Evolutionary conservation across 2,888 invertebrate species (phyloP), one percentile per base, ranked within the genome.

Genomic region (Diaperis boleti): DNA sequence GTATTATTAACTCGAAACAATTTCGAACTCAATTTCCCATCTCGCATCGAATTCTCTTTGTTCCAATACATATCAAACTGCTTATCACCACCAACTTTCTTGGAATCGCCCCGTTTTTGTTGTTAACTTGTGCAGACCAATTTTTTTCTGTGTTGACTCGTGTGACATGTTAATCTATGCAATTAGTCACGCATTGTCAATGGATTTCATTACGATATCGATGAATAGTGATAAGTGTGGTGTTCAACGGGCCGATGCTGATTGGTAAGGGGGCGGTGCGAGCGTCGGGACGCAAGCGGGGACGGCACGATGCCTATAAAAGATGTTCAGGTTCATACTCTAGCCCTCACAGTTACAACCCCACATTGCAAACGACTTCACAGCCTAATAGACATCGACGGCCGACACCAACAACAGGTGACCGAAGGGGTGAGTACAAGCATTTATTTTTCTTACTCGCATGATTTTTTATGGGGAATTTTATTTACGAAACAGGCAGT

Each of bases 271-370:
- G 66, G 72, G 70, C 70, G 72, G 67, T 54, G 31, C 67, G 41
- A 33, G 67, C 69, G 68, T 61, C 68, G 69, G 54, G 70, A 63
- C 67, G 72, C 69, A 62, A 56, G 59, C 59, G 62, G 65, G 61
- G 59, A 41, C 35, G 65, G 17, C 50, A 55, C 62, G 62, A 50
- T 55, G 56, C 59, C 66, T 72, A 72, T 72, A 72, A 72, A 72
- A 71, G 72, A 69, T 65, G 63, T 69, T 68, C 68, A 44, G 60
- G 65, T 62, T 67, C 66, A 62, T 64, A 56, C 60, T 31, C 68
- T 64, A 39, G 66, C 66, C 65, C 70, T 70, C 69, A 72, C 69
- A 65, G 69, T 71, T 65, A 68, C 68, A 64, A 68, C 64, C 64
- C 65, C 67, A 62, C 64, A 62, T 63, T 45, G 47, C 45, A 45